Percentiles rank a stretch among this genome's conserved stretches.
Conservation (phyloP, 2,113 vertebrate species). For the Gymnocephalus cernua region DNA sequence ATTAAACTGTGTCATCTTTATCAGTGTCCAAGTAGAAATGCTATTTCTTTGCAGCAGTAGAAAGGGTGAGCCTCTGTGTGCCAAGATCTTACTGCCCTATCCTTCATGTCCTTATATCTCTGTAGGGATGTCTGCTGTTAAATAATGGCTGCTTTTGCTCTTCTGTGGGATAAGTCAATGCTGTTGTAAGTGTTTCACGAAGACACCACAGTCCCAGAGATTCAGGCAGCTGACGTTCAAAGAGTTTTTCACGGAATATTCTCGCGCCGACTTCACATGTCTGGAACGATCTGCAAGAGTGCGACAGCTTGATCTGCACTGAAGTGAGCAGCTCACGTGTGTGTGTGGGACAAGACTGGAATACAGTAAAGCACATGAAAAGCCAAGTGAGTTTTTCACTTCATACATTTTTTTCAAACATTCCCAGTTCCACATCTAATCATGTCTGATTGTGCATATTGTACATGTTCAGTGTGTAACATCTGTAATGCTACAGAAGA, state of each 20-base stretch:
- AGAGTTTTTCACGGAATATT: conserved; percentile 32
- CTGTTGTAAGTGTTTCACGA: conserved; percentile 33
- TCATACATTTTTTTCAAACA: conserved; percentile 40
- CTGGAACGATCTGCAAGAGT: conserved; percentile 5
- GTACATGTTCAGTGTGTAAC: background rate
- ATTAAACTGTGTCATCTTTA: conserved; percentile 28
- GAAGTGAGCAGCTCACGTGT: conserved; percentile 9
- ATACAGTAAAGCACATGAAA: background rate
- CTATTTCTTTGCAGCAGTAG: conserved; percentile 17
- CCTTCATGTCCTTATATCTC: conserved; percentile 40
- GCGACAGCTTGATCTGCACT: conserved; percentile 13
- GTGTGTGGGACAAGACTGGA: background rate
- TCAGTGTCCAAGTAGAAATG: conserved; percentile 1
- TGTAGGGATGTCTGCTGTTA: conserved; percentile 38
- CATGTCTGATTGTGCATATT: conserved; percentile 9
- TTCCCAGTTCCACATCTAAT: background rate
- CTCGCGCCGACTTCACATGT: conserved; percentile 27
- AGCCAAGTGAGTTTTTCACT: conserved; percentile 12
- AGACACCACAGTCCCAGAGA: conserved; percentile 14
- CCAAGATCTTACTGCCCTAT: conserved; percentile 25
- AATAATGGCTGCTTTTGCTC: conserved; percentile 26
- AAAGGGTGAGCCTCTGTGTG: conserved; percentile 29
- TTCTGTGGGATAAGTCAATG: conserved; percentile 23
- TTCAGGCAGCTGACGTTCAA: conserved; percentile 7
- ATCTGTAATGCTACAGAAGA: background rate